Evolutionary conservation across 2,888 invertebrate genomes (phyloP).

Genomic region (Brachypalpus laphriformis): DNA sequence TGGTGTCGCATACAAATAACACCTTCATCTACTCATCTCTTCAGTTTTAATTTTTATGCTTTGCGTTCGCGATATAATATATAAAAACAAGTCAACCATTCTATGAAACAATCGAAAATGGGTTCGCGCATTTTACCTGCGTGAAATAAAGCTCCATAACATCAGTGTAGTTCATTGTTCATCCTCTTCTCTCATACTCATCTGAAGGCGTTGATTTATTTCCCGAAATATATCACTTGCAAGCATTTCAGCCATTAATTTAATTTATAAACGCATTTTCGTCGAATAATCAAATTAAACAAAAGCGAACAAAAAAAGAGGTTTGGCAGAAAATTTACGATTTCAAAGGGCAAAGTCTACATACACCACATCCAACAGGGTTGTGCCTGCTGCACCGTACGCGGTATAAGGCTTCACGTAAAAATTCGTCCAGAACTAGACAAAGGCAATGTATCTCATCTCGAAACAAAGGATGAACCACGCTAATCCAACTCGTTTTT

Average conservation of each 20-base stretch:
- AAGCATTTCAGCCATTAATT: conserved; percentile 44
- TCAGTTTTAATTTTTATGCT: no score
- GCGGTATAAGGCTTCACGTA: conserved; percentile 30
- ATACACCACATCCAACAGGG: background rate
- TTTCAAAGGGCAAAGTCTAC: conserved; percentile 25
- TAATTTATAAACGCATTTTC: conserved; percentile 60
- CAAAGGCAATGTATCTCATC: conserved; percentile 66
- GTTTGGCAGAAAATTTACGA: conserved; percentile 64
- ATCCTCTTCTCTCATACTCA: background rate
- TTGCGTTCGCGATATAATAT: no score
- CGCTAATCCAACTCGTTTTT: conserved; percentile 53
- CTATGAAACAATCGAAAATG: no score
- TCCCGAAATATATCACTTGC: conserved; percentile 44
- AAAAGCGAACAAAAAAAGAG: conserved; percentile 27
- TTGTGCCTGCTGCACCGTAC: conserved; percentile 1
- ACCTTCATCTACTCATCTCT: no score
- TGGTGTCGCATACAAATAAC: no score
- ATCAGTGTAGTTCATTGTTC: background rate
- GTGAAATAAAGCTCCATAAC: no score
- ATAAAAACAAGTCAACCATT: no score
- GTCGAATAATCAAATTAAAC: conserved; percentile 55
- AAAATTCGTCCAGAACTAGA: conserved; percentile 30
- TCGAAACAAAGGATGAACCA: conserved; percentile 61
- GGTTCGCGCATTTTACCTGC: no score
- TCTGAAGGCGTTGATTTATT: conserved; percentile 43